Evolutionary conservation across 2,113 vertebrate species (phyloP), one percentile per base, ranked within the genome.

Genomic region (Hippocampus mohnikei): DNA sequence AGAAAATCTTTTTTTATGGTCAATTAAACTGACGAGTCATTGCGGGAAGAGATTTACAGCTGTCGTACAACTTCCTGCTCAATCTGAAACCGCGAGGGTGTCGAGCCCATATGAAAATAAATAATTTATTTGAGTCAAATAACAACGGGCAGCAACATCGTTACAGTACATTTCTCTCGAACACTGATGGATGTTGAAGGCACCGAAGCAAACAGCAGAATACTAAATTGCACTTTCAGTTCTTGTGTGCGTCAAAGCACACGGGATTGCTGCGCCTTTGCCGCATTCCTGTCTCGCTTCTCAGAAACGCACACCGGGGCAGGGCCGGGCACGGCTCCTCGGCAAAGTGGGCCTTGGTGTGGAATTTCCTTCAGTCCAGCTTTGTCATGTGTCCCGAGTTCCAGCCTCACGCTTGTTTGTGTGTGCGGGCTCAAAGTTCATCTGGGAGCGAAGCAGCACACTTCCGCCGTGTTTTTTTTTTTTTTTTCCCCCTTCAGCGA

Each of bases 401-500:
- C 33, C 65, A 40, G 60, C 66, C 67, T 23, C 63, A 8, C 2
- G 16, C 18, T 18, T 13, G 15, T 42, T n/a, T 21, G 20, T 3
- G 9, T 21, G 61, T 20, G 37, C 3, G 20, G 2, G 10, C 73
- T 41, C 73, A 60, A 44, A 77, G 74, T 76, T 84, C 70, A 64
- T 70, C 55, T 41, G 66, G 27, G 66, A 71, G 10, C 56, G 53
- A 46, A 62, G 56, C 61, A 46, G 65, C 66, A 67, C 40, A 62
- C n/a, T 33, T 79, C 72, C 29, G 11, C 23, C 21, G 9, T 73
- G 46, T 55, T 58, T 67, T 9, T 53, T 11, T 2, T 60, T 44
- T 10, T 44, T 44, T 44, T 44, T 3, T 40, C 29, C 1, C 33
- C 5, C 33, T 63, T 92, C 94, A 97, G 75, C 93, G 94, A 8